Base-by-base conservation (phyloP, 2,888 invertebrate genomes). In the Cephus nigrinus region DNA sequence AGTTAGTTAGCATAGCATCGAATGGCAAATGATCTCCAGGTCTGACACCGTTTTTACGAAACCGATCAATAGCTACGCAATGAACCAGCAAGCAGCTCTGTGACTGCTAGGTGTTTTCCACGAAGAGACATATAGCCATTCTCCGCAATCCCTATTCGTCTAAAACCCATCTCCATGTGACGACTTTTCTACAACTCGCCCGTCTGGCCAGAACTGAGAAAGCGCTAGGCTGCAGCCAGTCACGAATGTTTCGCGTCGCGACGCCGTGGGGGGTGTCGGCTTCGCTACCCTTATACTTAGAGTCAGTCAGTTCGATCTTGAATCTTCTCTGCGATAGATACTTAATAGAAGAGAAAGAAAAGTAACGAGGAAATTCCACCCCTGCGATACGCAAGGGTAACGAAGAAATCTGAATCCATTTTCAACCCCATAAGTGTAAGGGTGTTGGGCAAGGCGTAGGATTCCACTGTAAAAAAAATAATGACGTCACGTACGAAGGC, bases 191-290 rank as follows among this genome's bases (percentile, higher is more conserved):
- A 68, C 33, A 30, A 30, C 68, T 15, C 31, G 55, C 0, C 55
- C 31, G 23, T 55, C 11, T 12, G 32, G n/a, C 31, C 68, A 3
- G 55, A 33, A n/a, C 33, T 11, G 32, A 34, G 23, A 30, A n/a
- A 74, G n/a, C 74, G 35, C 33, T 33, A 33, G 74, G 55, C 9
- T 74, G 34, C 35, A 74, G 72, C 74, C 77, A 78, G 79, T 78
- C 77, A 80, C 80, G 79, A 80, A 80, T 73, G 74, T 74, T 36
- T 55, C 69, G 35, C 34, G 32, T 35, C 30, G 35, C 34, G n/a
- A 74, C 74, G n/a, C 30, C 23, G 35, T 23, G 73, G 35, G 12
- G 71, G 31, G 71, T 32, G 31, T 33, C 71, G 31, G 3, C 12
- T 31, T 12, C 71, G 32, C 71, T 71, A 31, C 12, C 32, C 32